Evolutionary conservation across 2,113 vertebrate species (phyloP), one percentile per base, ranked within the genome.

Genomic region (Bambusicola thoracicus): DNA sequence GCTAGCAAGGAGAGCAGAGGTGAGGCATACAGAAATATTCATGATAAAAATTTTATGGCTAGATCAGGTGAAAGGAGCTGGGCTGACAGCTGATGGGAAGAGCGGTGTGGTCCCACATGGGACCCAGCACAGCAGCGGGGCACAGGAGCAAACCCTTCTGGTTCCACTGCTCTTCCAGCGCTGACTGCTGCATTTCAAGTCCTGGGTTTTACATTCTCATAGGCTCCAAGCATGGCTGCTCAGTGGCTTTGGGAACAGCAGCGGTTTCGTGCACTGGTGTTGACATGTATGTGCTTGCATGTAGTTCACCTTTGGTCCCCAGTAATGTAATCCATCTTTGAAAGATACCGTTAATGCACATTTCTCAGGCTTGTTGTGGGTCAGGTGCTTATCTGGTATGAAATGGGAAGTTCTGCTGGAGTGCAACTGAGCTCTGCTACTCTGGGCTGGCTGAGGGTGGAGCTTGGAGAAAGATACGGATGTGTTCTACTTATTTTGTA

Each of bases 291-390:
- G 62, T 55, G 21, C 53, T 73, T 44, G 44, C 76, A 11, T 18
- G 67, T 61, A 66, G 53, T 34, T 38, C 41, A 41, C 61, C 53
- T 75, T 29, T 85, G 74, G 18, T 66, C 68, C 40, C 43, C 32
- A 1, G 25, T 27, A 4, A 49, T 0, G 10, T 2, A 13, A 48
- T 51, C 49, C 55, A 8, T 51, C 74, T 20, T 46, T 14, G 8
- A 27, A 24, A 49, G 67, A 66, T 46, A 38, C 0, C 0, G 2
- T 19, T 32, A 29, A 49, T 15, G 36, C 18, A 20, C 20, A 48
- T 40, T 41, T n/a, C 43, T 62, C 0, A 2, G 53, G 8, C 15
- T n/a, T 1, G 0, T 17, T 10, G 44, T 20, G 41, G 75, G 59
- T 61, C 65, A 59, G 69, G 46, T 29, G 36, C 51, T 88, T n/a